Evolutionary conservation across 1,140 invertebrate genomes (phyloP).

Genomic region (Orchestia grillus): DNA sequence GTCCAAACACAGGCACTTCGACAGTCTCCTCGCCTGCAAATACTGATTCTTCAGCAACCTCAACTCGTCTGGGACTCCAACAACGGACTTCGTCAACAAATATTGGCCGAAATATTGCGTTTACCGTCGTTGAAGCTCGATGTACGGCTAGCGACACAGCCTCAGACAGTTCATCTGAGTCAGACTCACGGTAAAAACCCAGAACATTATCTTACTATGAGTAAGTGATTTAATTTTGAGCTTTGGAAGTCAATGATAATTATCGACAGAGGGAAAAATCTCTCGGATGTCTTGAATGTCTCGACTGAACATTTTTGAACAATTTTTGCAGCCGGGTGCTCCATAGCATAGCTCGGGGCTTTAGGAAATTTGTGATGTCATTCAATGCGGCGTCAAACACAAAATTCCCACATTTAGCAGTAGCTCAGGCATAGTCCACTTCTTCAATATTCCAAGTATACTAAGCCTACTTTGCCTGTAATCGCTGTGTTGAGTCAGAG

Average conservation of each 20-base stretch:
- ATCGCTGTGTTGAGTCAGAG: no score
- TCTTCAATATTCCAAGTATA: no score
- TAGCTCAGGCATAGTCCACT: no score
- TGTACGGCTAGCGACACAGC: neutral
- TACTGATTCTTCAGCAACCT: neutral
- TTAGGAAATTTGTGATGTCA: no score
- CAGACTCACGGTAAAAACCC: neutral
- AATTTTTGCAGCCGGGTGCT: no score
- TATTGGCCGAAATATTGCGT: neutral
- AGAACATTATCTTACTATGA: neutral
- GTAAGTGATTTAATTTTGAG: neutral
- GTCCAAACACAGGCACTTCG: neutral
- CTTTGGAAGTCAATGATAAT: neutral
- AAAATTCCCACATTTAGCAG: no score
- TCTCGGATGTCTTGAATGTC: neutral
- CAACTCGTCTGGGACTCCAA: neutral
- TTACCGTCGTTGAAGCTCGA: neutral
- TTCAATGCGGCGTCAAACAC: no score
- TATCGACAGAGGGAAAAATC: neutral
- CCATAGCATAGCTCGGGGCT: no score
- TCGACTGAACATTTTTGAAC: no score
- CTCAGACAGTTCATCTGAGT: neutral
- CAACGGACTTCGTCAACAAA: neutral
- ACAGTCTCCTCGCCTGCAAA: neutral
- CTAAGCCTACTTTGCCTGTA: no score